Conservation (phyloP, 1,140 invertebrate species). For the Tribolium madens region DNA sequence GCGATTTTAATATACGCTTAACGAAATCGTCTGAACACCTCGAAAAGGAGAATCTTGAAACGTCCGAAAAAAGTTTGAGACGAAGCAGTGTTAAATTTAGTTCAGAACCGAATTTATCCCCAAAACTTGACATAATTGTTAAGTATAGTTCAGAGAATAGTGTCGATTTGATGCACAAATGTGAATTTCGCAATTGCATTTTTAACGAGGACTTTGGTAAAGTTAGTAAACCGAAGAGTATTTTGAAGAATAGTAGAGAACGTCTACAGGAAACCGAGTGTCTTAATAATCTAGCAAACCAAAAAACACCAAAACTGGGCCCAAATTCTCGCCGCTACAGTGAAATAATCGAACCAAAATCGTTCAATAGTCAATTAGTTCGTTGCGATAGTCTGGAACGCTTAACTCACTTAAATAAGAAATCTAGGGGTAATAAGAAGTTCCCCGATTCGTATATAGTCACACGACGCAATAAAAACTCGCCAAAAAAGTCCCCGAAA, state of each 20-base stretch:
- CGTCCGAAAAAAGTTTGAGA: slow-evolving; percentile 43
- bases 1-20: slow-evolving; percentile 56
- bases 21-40: slow-evolving; percentile 5
- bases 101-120: slow-evolving; percentile 61
- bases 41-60: slow-evolving; percentile 49
- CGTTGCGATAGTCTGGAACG: slow-evolving; percentile 62
- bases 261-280: slow-evolving; percentile 50
- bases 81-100: slow-evolving; percentile 52
- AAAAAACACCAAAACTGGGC: slow-evolving; percentile 49
- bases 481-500: slow-evolving; percentile 57
- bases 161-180: slow-evolving; percentile 62
- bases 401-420: slow-evolving; percentile 55
- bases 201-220: slow-evolving; percentile 61
- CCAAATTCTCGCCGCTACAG: slow-evolving; percentile 55
- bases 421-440: slow-evolving; percentile 55
- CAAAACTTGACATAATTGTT: slow-evolving; percentile 51
- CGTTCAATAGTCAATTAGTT: slow-evolving; percentile 60
- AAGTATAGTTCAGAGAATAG: slow-evolving; percentile 58
- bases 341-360: slow-evolving; percentile 57
- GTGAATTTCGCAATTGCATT: slow-evolving; percentile 64
- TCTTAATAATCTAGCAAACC: slow-evolving; percentile 55
- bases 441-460: slow-evolving; percentile 64
- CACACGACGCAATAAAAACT: slow-evolving; percentile 54
- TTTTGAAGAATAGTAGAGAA: slow-evolving; percentile 60
- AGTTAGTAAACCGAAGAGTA: slow-evolving; percentile 57